Base-by-base conservation (phyloP, 30 jellyfish, hydroid and myxozoan species). In the Aurelia aurita complex sp. Pacific region DNA sequence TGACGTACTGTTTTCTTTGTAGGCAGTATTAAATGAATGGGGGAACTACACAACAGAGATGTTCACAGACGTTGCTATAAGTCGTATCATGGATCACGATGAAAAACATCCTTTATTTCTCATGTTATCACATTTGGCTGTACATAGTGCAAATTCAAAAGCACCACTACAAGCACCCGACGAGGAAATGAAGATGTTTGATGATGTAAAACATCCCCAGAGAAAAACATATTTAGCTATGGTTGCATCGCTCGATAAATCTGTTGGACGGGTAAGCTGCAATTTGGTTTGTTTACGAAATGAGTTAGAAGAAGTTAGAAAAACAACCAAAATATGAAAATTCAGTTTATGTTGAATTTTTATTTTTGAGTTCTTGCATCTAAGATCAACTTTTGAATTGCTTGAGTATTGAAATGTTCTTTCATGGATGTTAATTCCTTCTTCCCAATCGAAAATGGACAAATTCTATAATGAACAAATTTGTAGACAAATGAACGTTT, bases 131-230 rank as follows among this genome's bases (percentile, higher is more conserved):
- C 88, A 80, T 71, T 81, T 78, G 36, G 96, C 96, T 1, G 89
- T 88, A 16, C 96, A 88, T 85, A 88, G 96, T 63, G 96, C 88
- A 16, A 89, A 89, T 43, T 55, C 89, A 12, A 76, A 65, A 35
- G 89, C 80, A 7, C 97, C 97, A 23, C 40, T 89, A 42, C 89
- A 80, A 46, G 97, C 97, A 32, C 89, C 90, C n/a, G 87, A 89
- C 1, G 97, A 89, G 54, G 92, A 73, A 52, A 50, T 50, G 53
- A 38, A 75, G 46, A 18, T 17, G 18, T 74, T 62, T 42, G 83
- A 79, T 63, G 88, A 77, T 35, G 88, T 79, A 10, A 64, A 85
- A 51, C 88, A 85, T 29, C 80, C 88, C 13, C 68, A 53, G 19
- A 65, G 94, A 52, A 65, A 74, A 51, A 74, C 38, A 67, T 76